Conservation (phyloP, 2,797 vertebrate genomes). For the Poecilia gillii region DNA sequence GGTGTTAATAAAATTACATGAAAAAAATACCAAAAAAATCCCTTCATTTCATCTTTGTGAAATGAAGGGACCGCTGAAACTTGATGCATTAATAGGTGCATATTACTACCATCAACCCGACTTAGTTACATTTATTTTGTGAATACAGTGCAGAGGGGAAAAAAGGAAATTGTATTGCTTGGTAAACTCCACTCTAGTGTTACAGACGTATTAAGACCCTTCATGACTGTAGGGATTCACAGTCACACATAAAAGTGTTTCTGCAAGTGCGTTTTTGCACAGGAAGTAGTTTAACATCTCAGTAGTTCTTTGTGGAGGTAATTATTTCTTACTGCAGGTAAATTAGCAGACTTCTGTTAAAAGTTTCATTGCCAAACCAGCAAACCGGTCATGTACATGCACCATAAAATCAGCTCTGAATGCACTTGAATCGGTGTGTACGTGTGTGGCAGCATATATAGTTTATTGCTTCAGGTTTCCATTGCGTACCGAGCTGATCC, state of each 20-base stretch:
- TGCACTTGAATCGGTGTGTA: not conserved
- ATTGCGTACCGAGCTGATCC: constrained; percentile 13
- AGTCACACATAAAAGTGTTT: constrained; percentile 32
- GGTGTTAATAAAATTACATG: not conserved
- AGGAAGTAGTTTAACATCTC: not conserved
- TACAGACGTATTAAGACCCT: not conserved
- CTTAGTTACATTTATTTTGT: not conserved
- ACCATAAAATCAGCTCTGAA: constrained; percentile 21
- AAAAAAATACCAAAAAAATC: not conserved
- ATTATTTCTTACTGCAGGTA: constrained; percentile 4
- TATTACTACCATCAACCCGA: not conserved
- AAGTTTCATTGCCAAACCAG: constrained; percentile 30
- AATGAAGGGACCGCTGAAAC: not conserved
- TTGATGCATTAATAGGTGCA: not conserved
- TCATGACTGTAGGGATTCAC: constrained; percentile 13
- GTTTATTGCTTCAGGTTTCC: constrained; percentile 7
- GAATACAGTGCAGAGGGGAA: not conserved
- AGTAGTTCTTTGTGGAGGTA: not conserved
- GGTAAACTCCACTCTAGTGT: not conserved
- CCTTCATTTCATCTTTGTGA: not conserved
- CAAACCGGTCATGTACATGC: constrained; percentile 15
- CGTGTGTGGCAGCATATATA: constrained; percentile 14
- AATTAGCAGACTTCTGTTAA: constrained; percentile 30
- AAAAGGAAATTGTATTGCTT: not conserved
- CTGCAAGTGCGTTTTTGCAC: constrained; percentile 11